Base-by-base conservation (phyloP, 2,888 invertebrate genomes). In the Polydrusus cervinus region DNA sequence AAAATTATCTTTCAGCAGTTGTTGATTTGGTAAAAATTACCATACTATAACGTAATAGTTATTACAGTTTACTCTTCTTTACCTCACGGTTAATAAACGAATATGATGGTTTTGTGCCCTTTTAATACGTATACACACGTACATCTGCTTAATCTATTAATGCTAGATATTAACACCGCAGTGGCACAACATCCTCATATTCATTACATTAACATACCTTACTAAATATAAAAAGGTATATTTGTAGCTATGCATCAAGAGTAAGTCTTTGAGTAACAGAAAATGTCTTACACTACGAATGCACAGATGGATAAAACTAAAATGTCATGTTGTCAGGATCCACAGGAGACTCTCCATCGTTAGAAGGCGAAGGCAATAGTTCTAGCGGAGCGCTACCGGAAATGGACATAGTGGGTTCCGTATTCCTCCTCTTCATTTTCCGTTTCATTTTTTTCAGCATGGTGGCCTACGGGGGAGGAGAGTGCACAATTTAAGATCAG, bases 361-460 rank as follows among this genome's bases (percentile, higher is more conserved):
- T 88, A 77, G 87, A 87, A 30, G 64, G 62, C 25, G 87, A 64
- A 76, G 88, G 87, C 78, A 88, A 82, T 47, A 88, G 87, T 73
- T 86, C 88, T 79, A 87, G 82, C 88, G 88, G 87, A 81, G 88
- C 82, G 38, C 87, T 87, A 14, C 89, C 89, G 70, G 89, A 89
- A 73, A 89, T 88, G 84, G 89, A 86, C 93, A 93, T 93, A 84
- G 92, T 91, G 83, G 94, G 94, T 90, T 96, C 96, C 83, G 96
- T 96, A 90, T 97, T 96, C 87, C 97, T 94, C 83, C 98, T 92
- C 89, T 97, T 97, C 93, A 97, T 97, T 92, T 98, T 98, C 86
- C 93, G 92, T 90, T 95, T 95, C 89, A 94, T 94, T 92, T 99
- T 98, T 94, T 98, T 98, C 91, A 99, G 92, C 99, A 99, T 99